These are phyloP conservation scores for Vidua chalybeata DNA, from an alignment of 2,113 vertebrate species.

Conservation along the genomic window DNA sequence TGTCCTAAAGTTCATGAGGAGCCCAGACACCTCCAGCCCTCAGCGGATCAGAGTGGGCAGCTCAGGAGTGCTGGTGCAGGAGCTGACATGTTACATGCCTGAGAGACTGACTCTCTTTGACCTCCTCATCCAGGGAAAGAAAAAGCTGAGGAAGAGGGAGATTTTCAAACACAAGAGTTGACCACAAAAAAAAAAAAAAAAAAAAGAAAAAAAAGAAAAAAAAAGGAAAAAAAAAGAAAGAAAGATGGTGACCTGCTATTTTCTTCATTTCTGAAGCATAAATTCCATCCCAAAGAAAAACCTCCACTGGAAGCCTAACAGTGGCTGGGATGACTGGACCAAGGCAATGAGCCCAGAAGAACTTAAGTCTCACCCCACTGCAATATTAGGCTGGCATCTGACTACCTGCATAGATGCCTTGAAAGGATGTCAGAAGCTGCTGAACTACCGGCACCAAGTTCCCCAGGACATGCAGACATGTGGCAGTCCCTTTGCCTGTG, in stretches of 20 bases:
- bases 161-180: background rate
- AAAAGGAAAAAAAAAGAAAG: background rate
- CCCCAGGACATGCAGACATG: background rate
- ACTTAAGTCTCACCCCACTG: background rate
- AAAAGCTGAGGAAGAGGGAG: background rate
- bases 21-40: background rate
- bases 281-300: background rate
- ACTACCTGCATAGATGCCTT: background rate
- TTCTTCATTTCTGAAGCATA: background rate
- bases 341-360: background rate
- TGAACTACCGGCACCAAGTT: background rate
- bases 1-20: background rate
- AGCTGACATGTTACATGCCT: background rate
- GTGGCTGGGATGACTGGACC: background rate
- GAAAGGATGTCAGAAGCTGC: background rate
- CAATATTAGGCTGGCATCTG: background rate
- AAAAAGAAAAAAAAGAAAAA: background rate
- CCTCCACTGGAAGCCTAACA: background rate
- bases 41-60: background rate
- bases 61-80: background rate
- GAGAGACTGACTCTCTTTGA: background rate
- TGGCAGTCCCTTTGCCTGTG: background rate
- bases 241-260: background rate
- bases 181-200: rapidly evolving
- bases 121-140: background rate